Conservation (phyloP, 2,113 vertebrate genomes). For the Prionailurus viverrinus region DNA sequence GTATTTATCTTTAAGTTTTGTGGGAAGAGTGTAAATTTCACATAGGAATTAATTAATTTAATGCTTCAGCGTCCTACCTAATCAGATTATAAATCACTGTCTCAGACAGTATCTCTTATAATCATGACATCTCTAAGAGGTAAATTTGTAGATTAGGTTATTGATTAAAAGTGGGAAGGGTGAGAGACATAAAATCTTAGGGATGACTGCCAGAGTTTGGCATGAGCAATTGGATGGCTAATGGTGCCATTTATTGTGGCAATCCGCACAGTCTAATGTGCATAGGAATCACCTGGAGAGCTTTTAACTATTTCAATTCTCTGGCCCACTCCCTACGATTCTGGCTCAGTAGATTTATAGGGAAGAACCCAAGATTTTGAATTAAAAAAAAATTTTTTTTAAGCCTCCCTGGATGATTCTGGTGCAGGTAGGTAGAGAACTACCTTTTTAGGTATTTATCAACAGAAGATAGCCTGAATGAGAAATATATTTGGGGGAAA, state of each 20-base stretch:
- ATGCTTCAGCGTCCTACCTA: constrained; percentile 72
- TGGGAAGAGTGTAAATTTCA: constrained; percentile 67
- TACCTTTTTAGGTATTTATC: not conserved
- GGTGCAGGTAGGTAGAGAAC: not conserved
- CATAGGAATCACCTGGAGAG: constrained; percentile 22
- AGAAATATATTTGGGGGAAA: not conserved
- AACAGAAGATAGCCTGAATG: not conserved
- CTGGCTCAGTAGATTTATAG: not conserved
- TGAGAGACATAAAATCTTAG: constrained; percentile 31
- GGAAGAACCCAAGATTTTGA: not conserved
- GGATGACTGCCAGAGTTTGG: constrained; percentile 54
- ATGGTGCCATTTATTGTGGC: constrained; percentile 74
- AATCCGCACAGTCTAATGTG: not conserved
- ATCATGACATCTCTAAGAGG: constrained; percentile 67
- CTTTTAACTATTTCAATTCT: constrained; percentile 55
- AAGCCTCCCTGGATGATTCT: not conserved
- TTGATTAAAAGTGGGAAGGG: constrained; percentile 74
- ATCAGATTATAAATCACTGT: constrained; percentile 81
- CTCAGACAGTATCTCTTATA: constrained; percentile 62
- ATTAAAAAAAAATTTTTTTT: not conserved
- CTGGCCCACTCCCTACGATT: not conserved
- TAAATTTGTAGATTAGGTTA: constrained; percentile 79
- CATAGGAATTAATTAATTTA: constrained; percentile 81
- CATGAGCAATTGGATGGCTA: constrained; percentile 70
- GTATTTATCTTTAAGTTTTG: constrained; percentile 74